phyloP scores from a whole-genome alignment of 1,140 invertebrate genomes.

The Alviniconcha marisindica region DNA sequence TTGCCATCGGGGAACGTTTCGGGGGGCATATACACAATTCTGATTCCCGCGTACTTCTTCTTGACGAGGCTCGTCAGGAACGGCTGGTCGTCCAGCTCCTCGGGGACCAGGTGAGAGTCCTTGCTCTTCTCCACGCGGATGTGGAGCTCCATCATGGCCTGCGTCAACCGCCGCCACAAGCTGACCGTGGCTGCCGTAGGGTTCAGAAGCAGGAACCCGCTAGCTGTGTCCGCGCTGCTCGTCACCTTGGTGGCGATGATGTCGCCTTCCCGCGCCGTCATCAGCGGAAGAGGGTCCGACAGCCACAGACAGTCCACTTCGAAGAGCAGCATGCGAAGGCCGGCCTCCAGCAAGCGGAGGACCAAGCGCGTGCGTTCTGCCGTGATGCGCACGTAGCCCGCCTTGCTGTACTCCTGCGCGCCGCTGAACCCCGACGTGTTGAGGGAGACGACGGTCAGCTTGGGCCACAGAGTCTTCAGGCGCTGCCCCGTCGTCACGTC shows the following conservation, averaged over 20 bases:
- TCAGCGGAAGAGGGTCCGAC: slow-evolving; percentile 51
- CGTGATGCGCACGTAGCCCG: slow-evolving; percentile 64
- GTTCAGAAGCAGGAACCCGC: slow-evolving; percentile 60
- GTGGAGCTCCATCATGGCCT: slow-evolving; percentile 45
- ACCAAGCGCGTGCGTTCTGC: slow-evolving; percentile 56
- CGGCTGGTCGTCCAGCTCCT: slow-evolving; percentile 59
- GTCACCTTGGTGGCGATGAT: slow-evolving; percentile 58
- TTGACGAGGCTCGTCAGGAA: slow-evolving; percentile 52
- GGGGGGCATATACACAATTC: slow-evolving; percentile 47
- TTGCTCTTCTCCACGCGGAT: slow-evolving; percentile 43
- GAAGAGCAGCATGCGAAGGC: slow-evolving; percentile 62
- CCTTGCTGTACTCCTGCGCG: slow-evolving; percentile 60
- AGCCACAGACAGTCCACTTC: slow-evolving; percentile 68
- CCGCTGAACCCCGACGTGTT: slow-evolving; percentile 36
- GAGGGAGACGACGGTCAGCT: slow-evolving; percentile 52
- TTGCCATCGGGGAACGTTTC: slow-evolving; percentile 60
- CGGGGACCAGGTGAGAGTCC: slow-evolving; percentile 38
- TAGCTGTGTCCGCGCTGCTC: slow-evolving; percentile 47
- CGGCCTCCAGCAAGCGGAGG: slow-evolving; percentile 48
- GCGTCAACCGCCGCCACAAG: slow-evolving; percentile 54
- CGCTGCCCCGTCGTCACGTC: slow-evolving; percentile 50
- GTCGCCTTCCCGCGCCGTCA: slow-evolving; percentile 47
- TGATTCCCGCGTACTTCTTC: slow-evolving; percentile 49
- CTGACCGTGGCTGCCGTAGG: slow-evolving; percentile 49
- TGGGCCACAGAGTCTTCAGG: slow-evolving; percentile 57